Evolutionary conservation across 2,113 vertebrate species (phyloP).

Genomic region (Empidonax alnorum): DNA sequence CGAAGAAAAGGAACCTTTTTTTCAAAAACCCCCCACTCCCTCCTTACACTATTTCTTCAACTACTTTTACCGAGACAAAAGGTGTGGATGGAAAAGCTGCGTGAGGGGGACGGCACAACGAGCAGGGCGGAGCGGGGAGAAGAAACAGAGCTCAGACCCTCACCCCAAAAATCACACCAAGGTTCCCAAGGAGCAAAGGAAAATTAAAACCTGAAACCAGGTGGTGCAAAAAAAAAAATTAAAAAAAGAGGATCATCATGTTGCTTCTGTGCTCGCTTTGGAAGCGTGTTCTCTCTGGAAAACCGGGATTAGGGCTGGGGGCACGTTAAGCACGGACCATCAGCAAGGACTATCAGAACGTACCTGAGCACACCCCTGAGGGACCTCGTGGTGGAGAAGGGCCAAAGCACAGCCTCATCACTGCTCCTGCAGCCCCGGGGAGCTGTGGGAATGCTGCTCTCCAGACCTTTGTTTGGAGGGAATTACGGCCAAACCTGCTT

Average conservation of each 20-base stretch:
- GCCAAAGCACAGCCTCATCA: fast-evolving
- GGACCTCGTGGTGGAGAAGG: background rate
- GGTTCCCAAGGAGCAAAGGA: background rate
- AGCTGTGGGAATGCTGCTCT: background rate
- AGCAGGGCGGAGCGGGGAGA: constrained; percentile 32
- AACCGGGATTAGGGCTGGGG: background rate
- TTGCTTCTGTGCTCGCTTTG: background rate
- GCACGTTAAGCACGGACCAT: background rate
- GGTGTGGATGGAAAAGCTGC: constrained; percentile 24
- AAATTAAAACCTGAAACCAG: background rate
- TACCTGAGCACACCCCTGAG: background rate
- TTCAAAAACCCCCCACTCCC: background rate
- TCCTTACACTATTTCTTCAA: constrained; percentile 48
- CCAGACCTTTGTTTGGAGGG: background rate
- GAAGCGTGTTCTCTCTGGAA: background rate
- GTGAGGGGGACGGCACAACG: background rate
- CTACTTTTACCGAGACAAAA: constrained; percentile 53
- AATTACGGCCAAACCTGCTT: background rate
- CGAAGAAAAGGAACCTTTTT: constrained; percentile 48
- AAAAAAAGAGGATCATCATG: too few species aligned
- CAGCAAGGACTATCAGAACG: background rate
- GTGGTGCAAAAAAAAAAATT: background rate
- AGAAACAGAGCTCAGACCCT: constrained; percentile 45
- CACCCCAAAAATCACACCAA: background rate
- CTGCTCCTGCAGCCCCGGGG: background rate